Percentiles rank a stretch among this genome's conserved stretches.
These are phyloP conservation scores for Adelphocoris suturalis DNA, from an alignment of 2,888 invertebrate genomes.

Conservation along the genomic window DNA sequence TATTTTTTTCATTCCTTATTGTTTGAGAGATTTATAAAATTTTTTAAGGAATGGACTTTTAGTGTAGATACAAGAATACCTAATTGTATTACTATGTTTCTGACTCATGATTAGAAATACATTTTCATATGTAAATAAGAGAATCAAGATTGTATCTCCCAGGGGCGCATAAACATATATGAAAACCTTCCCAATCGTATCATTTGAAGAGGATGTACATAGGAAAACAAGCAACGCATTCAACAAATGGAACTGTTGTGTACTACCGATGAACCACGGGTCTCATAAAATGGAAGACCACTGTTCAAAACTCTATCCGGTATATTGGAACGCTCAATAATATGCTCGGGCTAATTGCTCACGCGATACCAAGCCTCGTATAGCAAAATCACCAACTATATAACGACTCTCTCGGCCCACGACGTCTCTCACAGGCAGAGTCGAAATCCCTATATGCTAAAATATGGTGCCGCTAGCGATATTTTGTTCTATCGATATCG, in stretches of 20 bases:
- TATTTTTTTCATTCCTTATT: too few relatives aligned
- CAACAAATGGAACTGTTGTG: neutral
- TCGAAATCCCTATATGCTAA: neutral
- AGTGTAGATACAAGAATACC: too few relatives aligned
- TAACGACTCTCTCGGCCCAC: neutral
- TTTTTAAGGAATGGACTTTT: too few relatives aligned
- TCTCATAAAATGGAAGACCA: slow-evolving; percentile 17
- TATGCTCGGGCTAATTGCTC: slow-evolving; percentile 5
- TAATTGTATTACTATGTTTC: too few relatives aligned
- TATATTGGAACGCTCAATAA: neutral
- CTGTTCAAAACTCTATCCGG: neutral
- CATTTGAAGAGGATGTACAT: too few relatives aligned
- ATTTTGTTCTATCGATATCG: slow-evolving; percentile 63
- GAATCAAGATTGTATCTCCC: too few relatives aligned
- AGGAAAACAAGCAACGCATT: neutral
- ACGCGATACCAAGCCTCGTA: slow-evolving; percentile 15
- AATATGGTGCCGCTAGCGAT: slow-evolving; percentile 39
- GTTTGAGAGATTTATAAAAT: too few relatives aligned
- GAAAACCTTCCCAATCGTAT: too few relatives aligned
- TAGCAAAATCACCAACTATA: neutral
- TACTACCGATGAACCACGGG: neutral
- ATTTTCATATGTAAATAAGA: too few relatives aligned
- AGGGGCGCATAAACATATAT: too few relatives aligned
- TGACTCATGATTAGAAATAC: too few relatives aligned
- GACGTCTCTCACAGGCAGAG: neutral